Base-by-base conservation (phyloP, 1,140 invertebrate species). In the Cherax destructor region DNA sequence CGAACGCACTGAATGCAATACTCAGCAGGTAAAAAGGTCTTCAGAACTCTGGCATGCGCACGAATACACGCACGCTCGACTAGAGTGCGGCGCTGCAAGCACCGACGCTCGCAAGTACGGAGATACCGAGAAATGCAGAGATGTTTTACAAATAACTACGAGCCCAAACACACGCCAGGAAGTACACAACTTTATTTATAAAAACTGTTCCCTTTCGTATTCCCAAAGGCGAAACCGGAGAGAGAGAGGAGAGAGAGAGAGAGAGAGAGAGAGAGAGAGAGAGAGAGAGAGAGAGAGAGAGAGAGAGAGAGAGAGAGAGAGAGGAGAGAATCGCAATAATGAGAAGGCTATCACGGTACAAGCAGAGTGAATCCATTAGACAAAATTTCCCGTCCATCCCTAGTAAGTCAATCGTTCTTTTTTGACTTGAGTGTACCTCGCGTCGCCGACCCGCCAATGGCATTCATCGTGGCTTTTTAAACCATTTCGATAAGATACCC, bases 401-500 rank as follows among this genome's bases (percentile, higher is more conserved):
- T 76, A 30, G 85, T 77, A 74, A 87, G 72, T 56, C 85, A 61
- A 50, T 78, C 85, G 78, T 87, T 87, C 61, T 87, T 87, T 87
- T 87, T 78, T 24, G 56, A 74, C 69, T 74, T 74, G 69, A 74
- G 74, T 59, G 49, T 83, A 61, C 21, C 24, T 24, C 21, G 85
- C 52, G 85, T 65, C 52, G 76, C 41, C 85, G 76, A 87, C 85
- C 76, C 79, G 50, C 85, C 77, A 87, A 87, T 79, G 76, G 52
- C 69, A 74, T 87, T 72, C 52, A 79, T 79, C 74, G 85, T 52
- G 61, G 85, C 30, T 61, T 87, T 87, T 87, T 78, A 61, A 87
- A 74, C 61, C 47, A 77, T 87, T 87, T 52, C 85, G 85, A 87
- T 87, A 87, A 87, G 85, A 87, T 87, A 87, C 49, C 30, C 76